Conservation (phyloP, 2,113 vertebrate genomes). For the Felis chaus region DNA sequence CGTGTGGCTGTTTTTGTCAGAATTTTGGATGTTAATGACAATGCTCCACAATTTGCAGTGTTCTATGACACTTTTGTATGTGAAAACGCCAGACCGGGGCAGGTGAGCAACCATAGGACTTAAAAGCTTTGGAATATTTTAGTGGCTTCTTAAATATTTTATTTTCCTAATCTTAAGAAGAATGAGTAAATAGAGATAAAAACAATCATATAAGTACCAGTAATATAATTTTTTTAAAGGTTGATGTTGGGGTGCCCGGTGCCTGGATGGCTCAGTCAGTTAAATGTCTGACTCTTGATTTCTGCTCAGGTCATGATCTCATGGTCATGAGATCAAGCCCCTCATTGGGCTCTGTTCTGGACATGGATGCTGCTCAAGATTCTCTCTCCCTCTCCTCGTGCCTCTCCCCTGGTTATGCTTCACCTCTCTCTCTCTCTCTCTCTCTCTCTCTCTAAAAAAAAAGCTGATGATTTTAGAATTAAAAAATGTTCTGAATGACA, state of each 20-base stretch:
- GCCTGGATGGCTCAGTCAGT: too few species aligned
- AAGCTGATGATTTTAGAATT: neutral
- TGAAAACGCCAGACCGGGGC: conserved; percentile 96
- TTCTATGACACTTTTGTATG: conserved; percentile 98
- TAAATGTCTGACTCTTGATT: too few species aligned
- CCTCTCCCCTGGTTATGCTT: too few species aligned
- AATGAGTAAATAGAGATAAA: neutral
- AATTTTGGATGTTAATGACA: conserved; percentile 97
- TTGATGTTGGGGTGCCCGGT: neutral
- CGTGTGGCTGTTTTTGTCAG: conserved; percentile 95
- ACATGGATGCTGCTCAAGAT: too few species aligned
- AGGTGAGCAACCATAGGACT: conserved; percentile 85
- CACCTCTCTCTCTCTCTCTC: too few species aligned
- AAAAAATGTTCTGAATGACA: neutral
- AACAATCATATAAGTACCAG: neutral
- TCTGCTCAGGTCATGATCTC: too few species aligned
- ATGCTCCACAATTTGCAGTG: conserved; percentile 96
- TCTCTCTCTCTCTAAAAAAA: neutral
- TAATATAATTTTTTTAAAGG: neutral
- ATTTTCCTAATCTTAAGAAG: neutral
- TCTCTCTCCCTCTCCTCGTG: too few species aligned
- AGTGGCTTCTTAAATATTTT: neutral
- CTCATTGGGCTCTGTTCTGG: too few species aligned
- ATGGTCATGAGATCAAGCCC: too few species aligned
- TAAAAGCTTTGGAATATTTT: neutral